Base-by-base conservation (phyloP, 2,888 invertebrate genomes). In the Acleris sparsana region DNA sequence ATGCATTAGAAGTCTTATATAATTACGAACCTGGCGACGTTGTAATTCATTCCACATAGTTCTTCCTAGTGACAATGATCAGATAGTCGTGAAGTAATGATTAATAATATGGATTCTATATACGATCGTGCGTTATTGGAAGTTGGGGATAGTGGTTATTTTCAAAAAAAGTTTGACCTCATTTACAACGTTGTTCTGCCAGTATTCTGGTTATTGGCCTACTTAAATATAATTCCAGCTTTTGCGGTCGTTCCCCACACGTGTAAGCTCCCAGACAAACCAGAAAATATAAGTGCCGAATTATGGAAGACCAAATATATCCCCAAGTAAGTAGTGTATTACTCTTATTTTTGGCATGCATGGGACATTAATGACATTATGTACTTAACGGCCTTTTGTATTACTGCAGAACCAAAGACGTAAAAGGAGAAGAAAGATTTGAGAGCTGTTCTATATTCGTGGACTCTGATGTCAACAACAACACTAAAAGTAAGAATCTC, bases 161-260 rank as follows among this genome's bases (percentile, higher is more conserved):
- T 86, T 76, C 93, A 93, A 79, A 83, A 75, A 64, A 78, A 77
- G 62, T 90, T 86, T 73, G 89, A 89, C 74, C 58, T 86, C n/a
- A 70, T 89, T 43, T 86, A 91, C 72, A 89, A 90, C 69, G 77
- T 87, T 18, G 69, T 87, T 1, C 81, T 92, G 33, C 76, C 87
- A 7, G 73, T 74, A 3, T 76, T 87, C 25, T 86, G 89, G 77
- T 78, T 84, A 39, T 85, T 92, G 76, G 80, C 87, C 6, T 88
- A 88, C 72, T 78, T 87, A 71, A 92, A 87, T 72, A 82, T 89
- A 68, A 76, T 91, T 67, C 80, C 93, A 67, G 85, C 88, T 51
- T 77, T 93, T 46, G 84, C 87, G 3, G 77, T 89, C 56, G 86
- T 86, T 46, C 87, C 91, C 22, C 89, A 93, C 73, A 82, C 78